Conservation (phyloP, 2,113 vertebrate genomes). For the Galemys pyrenaicus region DNA sequence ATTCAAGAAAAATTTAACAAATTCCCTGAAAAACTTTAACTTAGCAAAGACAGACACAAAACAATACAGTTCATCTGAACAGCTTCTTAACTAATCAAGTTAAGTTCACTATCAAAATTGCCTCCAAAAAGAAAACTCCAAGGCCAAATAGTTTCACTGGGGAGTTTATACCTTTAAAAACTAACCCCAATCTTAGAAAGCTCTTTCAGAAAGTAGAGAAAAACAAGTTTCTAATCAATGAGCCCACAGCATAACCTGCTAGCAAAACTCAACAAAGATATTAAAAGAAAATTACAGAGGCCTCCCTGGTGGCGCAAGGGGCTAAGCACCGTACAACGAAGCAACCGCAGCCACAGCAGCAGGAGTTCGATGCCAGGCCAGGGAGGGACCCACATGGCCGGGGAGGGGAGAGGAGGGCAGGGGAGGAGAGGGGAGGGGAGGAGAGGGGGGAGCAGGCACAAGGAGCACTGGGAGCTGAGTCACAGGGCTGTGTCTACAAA, state of each 20-base stretch:
- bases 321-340: too few species aligned
- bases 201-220: background rate
- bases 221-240: background rate
- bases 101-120: background rate
- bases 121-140: background rate
- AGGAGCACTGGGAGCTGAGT: too few species aligned
- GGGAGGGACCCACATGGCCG: too few species aligned
- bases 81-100: background rate
- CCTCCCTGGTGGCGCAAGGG: too few species aligned
- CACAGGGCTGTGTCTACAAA: too few species aligned
- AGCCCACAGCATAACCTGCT: background rate
- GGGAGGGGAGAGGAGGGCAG: too few species aligned
- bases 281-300: background rate
- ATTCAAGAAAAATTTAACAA: background rate
- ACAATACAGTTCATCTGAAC: background rate
- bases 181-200: background rate
- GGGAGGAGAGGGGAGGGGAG: too few species aligned
- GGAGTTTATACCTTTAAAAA: background rate
- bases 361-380: too few species aligned
- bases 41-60: background rate
- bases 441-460: too few species aligned
- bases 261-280: background rate
- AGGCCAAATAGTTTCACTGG: background rate
- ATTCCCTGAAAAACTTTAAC: background rate
- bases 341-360: too few species aligned